Base-by-base conservation (phyloP, 2,888 invertebrate species). In the Myopa tessellatipennis region DNA sequence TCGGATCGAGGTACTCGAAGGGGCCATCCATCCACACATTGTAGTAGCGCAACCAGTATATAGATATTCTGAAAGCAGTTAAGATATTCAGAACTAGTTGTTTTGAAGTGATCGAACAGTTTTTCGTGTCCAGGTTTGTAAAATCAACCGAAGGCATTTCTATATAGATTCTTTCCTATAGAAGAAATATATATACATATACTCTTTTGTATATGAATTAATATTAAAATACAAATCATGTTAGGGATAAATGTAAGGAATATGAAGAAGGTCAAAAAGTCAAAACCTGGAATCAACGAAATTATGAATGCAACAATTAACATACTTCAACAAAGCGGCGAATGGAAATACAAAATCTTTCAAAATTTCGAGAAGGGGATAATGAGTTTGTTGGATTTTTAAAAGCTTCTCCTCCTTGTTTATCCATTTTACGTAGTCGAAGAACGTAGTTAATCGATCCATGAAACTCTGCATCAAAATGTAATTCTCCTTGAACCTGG, bases 21-120 rank as follows among this genome's bases (percentile, higher is more conserved):
- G 95, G 94, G 0, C 98, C 98, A 87, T 98, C 96, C 92, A 96
- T 93, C 96, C 98, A 98, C 10, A 96, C 95, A 83, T 93, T 94
- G 85, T 94, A 93, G 83, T 94, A 93, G 73, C 95, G 92, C 87
- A 94, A 93, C 95, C 97, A 97, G 85, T 92, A 91, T 80, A 92
- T 90, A 77, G 93, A 92, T 10, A 91, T 88, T 76, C 89, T 89
- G 34, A 34, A 75, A 79, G 40, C 38, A 72, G 58, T 72, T 34
- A 4, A 5, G 34, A 18, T 34, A 69, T 40, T 26, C 4, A 63
- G n/a, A n/a, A 63, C 6, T 45, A 52, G 36, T 34, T 3, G 18
- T n/a, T 69, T n/a, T 70, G 10, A 50, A 50, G 4, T 50, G 50
- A 45, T 50, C 18, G 50, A 60, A 71, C 12, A 71, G 34, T 16